Percentiles rank a stretch among this genome's conserved stretches.
phyloP scores from a whole-genome alignment of 2,888 invertebrate species.

The Drosophila anomalipes region DNA sequence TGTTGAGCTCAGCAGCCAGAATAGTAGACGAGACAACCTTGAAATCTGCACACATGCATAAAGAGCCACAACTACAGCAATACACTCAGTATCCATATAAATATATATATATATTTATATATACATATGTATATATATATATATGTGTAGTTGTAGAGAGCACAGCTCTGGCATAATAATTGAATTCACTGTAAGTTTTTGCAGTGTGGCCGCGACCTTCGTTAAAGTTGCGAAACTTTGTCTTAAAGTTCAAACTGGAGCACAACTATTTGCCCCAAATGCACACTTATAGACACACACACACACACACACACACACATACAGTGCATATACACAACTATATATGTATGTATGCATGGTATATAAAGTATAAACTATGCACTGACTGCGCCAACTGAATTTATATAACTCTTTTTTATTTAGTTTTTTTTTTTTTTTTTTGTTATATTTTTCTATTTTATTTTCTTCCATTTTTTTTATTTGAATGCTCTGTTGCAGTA shows the following conservation, averaged over 20 bases:
- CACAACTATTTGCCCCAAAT: constrained; percentile 82
- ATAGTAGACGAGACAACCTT: constrained; percentile 41
- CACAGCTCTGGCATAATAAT: constrained; percentile 54
- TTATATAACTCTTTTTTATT: constrained; percentile 56
- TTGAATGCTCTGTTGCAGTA: constrained; percentile 43
- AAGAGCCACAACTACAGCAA: constrained; percentile 3
- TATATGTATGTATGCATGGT: constrained; percentile 20
- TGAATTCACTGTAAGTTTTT: constrained; percentile 66
- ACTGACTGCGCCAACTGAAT: constrained; percentile 54
- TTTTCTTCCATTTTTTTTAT: constrained; percentile 22
- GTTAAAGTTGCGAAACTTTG: constrained; percentile 78
- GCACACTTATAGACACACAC: constrained; percentile 37
- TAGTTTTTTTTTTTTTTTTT: not conserved
- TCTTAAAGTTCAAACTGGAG: constrained; percentile 77
- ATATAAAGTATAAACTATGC: constrained; percentile 49
- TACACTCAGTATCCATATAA: not conserved
- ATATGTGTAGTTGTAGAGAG: constrained; percentile 16
- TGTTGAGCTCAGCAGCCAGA: constrained; percentile 3
- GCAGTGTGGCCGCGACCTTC: constrained; percentile 73
- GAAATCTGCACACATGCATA: constrained; percentile 24
- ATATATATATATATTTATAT: constrained; percentile 9
- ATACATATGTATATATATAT: not conserved
- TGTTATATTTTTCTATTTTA: constrained; percentile 10
- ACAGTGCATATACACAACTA: constrained; percentile 18
- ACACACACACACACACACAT: constrained; percentile 4